phyloP scores from a whole-genome alignment of 2,113 vertebrate species.

The Climacteris rufus region DNA sequence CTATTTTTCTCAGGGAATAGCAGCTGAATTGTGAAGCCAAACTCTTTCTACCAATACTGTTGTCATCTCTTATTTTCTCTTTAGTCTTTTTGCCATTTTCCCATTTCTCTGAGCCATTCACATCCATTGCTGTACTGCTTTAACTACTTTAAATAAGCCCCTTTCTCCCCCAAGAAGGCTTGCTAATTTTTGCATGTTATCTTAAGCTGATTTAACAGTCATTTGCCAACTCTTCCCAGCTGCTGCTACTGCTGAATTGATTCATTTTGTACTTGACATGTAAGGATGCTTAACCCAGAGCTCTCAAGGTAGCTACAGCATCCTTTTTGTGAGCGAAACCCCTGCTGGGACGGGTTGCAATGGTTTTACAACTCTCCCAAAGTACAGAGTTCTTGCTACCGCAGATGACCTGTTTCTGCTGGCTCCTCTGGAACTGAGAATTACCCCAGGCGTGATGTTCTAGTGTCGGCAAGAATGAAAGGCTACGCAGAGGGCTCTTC shows the following conservation, averaged over 20 bases:
- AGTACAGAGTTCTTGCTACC: no score
- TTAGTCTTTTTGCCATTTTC: neutral
- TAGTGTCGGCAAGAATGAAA: no score
- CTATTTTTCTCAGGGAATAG: neutral
- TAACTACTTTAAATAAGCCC: neutral
- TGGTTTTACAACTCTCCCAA: no score
- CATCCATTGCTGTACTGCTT: neutral
- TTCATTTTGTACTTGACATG: slow-evolving; percentile 1
- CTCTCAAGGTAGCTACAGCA: no score
- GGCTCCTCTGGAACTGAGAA: no score
- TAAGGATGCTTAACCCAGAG: no score
- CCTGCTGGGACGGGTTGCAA: no score
- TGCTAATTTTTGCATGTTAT: slow-evolving; percentile 29
- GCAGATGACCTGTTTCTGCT: no score
- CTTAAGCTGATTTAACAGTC: neutral
- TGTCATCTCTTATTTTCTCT: neutral
- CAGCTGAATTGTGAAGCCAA: neutral
- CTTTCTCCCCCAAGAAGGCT: neutral
- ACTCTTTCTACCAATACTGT: neutral
- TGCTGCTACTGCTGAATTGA: slow-evolving; percentile 10
- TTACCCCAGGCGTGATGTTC: no score
- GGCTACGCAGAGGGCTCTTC: no score
- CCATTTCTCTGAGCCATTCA: neutral
- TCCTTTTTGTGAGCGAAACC: no score
- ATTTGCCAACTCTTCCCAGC: neutral